Evolutionary conservation across 2,888 invertebrate species (phyloP).

Genomic region (Neoaliturus tenellus): DNA sequence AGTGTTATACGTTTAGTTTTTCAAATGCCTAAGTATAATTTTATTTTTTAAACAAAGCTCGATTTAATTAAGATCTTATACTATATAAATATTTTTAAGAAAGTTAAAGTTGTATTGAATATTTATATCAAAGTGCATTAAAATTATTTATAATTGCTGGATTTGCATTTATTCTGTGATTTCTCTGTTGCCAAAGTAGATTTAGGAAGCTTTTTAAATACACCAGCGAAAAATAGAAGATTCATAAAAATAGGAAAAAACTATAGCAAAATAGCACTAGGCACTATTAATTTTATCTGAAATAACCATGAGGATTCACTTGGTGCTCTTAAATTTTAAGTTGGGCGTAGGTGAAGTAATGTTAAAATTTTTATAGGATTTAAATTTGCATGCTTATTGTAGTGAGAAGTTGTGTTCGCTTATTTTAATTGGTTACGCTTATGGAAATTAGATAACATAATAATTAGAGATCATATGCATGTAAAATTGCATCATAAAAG

Average conservation of each 20-base stretch:
- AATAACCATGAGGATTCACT: constrained; percentile 31
- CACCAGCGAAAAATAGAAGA: neutral
- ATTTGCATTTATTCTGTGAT: neutral
- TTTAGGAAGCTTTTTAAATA: constrained; percentile 12
- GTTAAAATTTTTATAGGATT: neutral
- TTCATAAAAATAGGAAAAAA: neutral
- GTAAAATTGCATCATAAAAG: neutral
- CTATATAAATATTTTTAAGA: neutral
- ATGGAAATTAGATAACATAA: neutral
- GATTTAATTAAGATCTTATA: neutral
- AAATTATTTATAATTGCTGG: neutral
- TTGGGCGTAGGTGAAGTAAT: neutral
- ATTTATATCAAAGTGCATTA: neutral
- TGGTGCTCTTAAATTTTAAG: constrained; percentile 24
- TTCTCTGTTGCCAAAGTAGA: constrained; percentile 36
- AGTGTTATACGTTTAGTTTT: neutral
- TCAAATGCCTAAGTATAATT: too few species aligned
- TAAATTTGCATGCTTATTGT: constrained; percentile 11
- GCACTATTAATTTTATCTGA: neutral
- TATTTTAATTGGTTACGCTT: neutral
- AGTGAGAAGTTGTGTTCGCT: neutral
- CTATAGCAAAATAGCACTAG: neutral
- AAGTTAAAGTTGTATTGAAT: neutral
- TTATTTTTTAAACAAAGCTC: too few species aligned
- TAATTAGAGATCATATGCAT: neutral